Base-by-base conservation (phyloP, 2,113 vertebrate genomes). In the Colossoma macropomum region DNA sequence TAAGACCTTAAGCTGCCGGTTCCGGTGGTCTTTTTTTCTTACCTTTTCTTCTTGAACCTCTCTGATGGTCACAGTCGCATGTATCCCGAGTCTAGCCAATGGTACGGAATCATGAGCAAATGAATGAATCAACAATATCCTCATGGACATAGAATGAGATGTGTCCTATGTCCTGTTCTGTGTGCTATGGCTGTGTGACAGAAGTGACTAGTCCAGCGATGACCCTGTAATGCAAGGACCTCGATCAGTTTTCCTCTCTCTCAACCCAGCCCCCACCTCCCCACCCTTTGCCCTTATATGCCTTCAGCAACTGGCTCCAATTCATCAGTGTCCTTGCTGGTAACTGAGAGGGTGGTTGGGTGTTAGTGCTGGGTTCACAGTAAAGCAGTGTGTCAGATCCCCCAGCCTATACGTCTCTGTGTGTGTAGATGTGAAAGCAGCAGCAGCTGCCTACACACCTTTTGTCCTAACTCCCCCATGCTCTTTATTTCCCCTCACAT, bases 241-340 rank as follows among this genome's bases (percentile, higher is more conserved):
- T 77, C 52, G 76, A 75, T 71, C 83, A 80, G 69, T 66, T 77
- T 54, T 38, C 63, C 69, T 81, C 78, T 80, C 62, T 73, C 83
- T 77, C 76, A 81, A 41, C 81, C 70, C 41, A 82, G 88, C 89
- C 87, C 45, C 54, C 59, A 72, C 86, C 77, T 79, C 83, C 80
- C 89, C 88, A 90, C 90, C 91, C 91, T 89, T 87, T 94, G 91
- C 91, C 92, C 92, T 92, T 93, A 94, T 92, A 90, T 91, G 93
- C 88, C 91, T 93, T 82, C 84, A 92, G 87, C 93, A 94, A 95
- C 94, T 94, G 93, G 86, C 86, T 88, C 90, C 89, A 86, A 94
- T 94, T 90, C 90, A 88, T 94, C 92, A 93, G 88, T 82, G 93
- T 91, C 91, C 80, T 68, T 77, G 68, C 54, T 78, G 86, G 82